These are phyloP conservation scores for Geotrypetes seraphini DNA, from an alignment of 2,797 vertebrate species.

Conservation along the genomic window DNA sequence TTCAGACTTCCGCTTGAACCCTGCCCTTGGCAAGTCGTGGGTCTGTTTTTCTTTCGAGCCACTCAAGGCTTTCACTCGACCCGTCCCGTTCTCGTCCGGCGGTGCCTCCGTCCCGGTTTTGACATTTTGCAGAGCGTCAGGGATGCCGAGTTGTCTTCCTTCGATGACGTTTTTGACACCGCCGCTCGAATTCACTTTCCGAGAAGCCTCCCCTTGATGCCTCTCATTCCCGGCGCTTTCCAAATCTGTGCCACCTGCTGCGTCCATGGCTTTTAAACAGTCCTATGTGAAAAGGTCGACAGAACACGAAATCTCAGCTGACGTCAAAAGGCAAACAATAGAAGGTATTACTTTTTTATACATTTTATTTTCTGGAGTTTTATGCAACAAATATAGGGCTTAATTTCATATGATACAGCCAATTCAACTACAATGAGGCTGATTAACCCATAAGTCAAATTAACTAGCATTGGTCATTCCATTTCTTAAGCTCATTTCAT, in stretches of 20 bases:
- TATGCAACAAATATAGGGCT: no score
- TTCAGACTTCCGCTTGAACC: slow-evolving; percentile 23
- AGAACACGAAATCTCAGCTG: background rate
- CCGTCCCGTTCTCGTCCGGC: background rate
- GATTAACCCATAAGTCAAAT: no score
- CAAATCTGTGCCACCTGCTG: slow-evolving; percentile 1
- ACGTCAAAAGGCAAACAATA: no score
- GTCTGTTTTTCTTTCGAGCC: slow-evolving; percentile 24
- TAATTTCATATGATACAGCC: no score
- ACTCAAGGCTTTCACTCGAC: slow-evolving; percentile 14
- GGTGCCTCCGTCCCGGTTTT: slow-evolving; percentile 11
- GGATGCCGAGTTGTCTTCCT: background rate
- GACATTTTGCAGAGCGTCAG: slow-evolving; percentile 11
- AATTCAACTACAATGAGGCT: no score
- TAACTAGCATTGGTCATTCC: no score
- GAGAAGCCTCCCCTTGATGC: slow-evolving; percentile 5
- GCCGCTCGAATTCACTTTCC: slow-evolving; percentile 4
- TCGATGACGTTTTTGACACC: slow-evolving; percentile 3
- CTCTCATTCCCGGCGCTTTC: background rate
- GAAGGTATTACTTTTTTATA: no score
- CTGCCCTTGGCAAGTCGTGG: slow-evolving; percentile 6
- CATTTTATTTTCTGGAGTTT: no score
- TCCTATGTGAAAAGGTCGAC: slow-evolving; percentile 19
- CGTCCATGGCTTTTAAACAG: slow-evolving; percentile 2
- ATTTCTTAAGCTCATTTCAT: no score